A percentile compares a stretch with the other conserved stretches of the same genome.
These are phyloP conservation scores for Todiramphus saurophagus DNA, from an alignment of 2,113 vertebrate genomes.

Conservation along the genomic window DNA sequence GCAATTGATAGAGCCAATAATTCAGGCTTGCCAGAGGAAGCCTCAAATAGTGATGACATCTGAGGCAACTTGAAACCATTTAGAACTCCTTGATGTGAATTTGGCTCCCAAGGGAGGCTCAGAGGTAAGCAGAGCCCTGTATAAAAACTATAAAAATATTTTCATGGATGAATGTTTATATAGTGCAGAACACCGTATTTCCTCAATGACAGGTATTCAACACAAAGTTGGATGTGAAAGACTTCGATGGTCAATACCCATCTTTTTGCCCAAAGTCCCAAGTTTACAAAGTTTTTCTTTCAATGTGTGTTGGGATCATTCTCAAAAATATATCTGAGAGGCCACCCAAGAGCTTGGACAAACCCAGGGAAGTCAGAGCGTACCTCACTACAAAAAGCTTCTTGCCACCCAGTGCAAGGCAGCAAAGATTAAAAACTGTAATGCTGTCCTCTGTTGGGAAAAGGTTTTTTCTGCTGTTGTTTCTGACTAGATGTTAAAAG, in stretches of 20 bases:
- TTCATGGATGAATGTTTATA: background rate
- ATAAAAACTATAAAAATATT: background rate
- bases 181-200: background rate
- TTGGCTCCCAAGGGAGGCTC: background rate
- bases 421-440: background rate
- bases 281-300: background rate
- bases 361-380: background rate
- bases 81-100: background rate
- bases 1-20: slow-evolving; percentile 30
- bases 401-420: background rate
- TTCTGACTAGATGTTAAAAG: background rate
- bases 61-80: slow-evolving; percentile 17
- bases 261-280: background rate
- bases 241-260: background rate
- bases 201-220: background rate
- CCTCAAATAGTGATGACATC: background rate
- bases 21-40: slow-evolving; percentile 20
- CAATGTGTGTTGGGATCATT: background rate
- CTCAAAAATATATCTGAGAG: background rate
- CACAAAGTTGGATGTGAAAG: background rate
- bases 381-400: background rate
- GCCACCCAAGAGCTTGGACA: background rate
- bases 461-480: background rate
- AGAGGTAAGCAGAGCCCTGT: background rate
- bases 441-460: background rate